Percentiles rank a stretch among this genome's conserved stretches.
Evolutionary conservation across 2,113 vertebrate genomes (phyloP).

Genomic region (Rhynchopsitta pachyrhyncha): DNA sequence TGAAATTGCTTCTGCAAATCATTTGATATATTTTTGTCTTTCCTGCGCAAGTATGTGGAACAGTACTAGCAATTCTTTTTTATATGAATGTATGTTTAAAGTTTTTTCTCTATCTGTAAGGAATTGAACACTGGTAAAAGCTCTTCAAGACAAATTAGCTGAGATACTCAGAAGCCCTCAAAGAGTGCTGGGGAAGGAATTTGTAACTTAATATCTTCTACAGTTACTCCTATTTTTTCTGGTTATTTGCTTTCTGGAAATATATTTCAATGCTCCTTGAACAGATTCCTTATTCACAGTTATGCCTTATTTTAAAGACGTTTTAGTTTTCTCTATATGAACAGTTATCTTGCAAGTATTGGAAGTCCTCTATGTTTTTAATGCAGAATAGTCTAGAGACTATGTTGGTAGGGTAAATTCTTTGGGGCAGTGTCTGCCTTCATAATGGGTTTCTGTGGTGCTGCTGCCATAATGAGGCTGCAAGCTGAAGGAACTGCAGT

Average conservation of each 20-base stretch:
- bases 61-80: not conserved
- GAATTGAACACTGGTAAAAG: not conserved
- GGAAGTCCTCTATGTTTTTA: not conserved
- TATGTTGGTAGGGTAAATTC: not conserved
- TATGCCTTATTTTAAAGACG: not conserved
- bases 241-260: not conserved
- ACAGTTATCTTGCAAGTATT: not conserved
- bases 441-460: not conserved
- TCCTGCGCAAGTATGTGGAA: not conserved
- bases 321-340: not conserved
- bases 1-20: not conserved
- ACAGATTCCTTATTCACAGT: not conserved
- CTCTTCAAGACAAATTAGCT: not conserved
- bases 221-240: not conserved
- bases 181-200: not conserved
- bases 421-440: not conserved
- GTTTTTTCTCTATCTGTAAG: not conserved
- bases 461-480: not conserved
- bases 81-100: not conserved
- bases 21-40: not conserved
- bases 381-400: not conserved
- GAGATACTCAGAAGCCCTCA: not conserved
- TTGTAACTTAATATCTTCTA: not conserved
- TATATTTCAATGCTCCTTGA: not conserved
- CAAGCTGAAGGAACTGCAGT: not conserved